Conservation (phyloP, 1,140 invertebrate genomes). For the Bombus pyrosoma region DNA sequence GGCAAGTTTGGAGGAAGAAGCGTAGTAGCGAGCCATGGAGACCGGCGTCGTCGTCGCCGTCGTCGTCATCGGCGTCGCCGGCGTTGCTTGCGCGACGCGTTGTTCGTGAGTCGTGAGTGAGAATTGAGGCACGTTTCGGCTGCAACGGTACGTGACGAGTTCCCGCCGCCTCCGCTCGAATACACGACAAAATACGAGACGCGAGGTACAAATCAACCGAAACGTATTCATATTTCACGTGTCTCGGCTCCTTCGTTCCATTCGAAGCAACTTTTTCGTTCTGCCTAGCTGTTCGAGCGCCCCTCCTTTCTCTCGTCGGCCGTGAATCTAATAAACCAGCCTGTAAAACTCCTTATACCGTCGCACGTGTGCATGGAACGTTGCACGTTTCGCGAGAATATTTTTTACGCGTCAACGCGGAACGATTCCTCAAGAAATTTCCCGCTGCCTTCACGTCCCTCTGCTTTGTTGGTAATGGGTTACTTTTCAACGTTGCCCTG, state of each 20-base stretch:
- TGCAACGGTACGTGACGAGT: slow-evolving; percentile 67
- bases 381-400: slow-evolving; percentile 35
- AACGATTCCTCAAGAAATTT: background rate
- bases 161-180: slow-evolving; percentile 39
- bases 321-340: slow-evolving; percentile 61
- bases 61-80: background rate
- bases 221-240: slow-evolving; percentile 64
- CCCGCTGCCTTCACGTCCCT: background rate
- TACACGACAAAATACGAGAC: slow-evolving; percentile 62
- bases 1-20: slow-evolving; percentile 48
- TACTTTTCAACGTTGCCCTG: no score
- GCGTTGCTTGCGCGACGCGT: slow-evolving; percentile 39
- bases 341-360: slow-evolving; percentile 36
- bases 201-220: slow-evolving; percentile 65
- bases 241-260: slow-evolving; percentile 24
- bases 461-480: no score
- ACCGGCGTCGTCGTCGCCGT: background rate
- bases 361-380: slow-evolving; percentile 14
- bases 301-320: background rate
- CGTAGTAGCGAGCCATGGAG: slow-evolving; percentile 10
- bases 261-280: slow-evolving; percentile 49
- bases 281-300: background rate
- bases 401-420: background rate
- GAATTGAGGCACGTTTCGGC: slow-evolving; percentile 71
- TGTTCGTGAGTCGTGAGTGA: slow-evolving; percentile 47